A percentile compares a stretch with the other conserved stretches of the same genome.
These are phyloP conservation scores for Melieria crassipennis DNA, from an alignment of 2,888 invertebrate genomes.

Conservation along the genomic window DNA sequence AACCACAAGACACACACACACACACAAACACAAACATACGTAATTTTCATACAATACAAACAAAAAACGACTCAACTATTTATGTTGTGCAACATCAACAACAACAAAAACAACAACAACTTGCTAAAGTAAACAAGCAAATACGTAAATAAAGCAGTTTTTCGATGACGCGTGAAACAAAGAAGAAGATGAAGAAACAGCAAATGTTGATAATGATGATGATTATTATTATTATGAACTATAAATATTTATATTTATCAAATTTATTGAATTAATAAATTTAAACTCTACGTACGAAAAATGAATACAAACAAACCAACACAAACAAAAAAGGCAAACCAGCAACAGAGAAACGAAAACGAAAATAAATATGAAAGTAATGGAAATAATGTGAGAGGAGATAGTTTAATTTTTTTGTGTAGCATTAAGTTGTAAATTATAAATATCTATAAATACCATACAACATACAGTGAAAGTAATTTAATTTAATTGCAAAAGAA, in stretches of 20 bases:
- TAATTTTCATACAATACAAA: background rate
- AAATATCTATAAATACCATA: slow-evolving; percentile 53
- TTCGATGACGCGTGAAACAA: background rate
- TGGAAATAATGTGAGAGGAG: slow-evolving; percentile 6
- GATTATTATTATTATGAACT: slow-evolving; percentile 13
- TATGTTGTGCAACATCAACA: slow-evolving; percentile 1
- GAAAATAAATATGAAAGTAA: slow-evolving; percentile 39
- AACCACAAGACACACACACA: background rate
- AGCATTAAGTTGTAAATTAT: slow-evolving; percentile 65
- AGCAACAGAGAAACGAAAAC: slow-evolving; percentile 25
- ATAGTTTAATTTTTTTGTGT: slow-evolving; percentile 48
- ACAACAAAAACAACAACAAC: background rate
- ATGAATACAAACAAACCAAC: too few species aligned
- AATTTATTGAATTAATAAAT: slow-evolving; percentile 26
- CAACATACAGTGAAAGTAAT: slow-evolving; percentile 36
- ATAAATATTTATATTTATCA: slow-evolving; percentile 30
- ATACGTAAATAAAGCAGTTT: background rate
- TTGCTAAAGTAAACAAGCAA: background rate
- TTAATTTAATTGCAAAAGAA: slow-evolving; percentile 32
- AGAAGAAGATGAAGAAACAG: too few species aligned
- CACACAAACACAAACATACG: background rate
- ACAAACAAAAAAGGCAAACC: background rate
- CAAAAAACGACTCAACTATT: background rate
- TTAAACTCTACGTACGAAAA: background rate
- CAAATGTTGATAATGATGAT: too few species aligned